Evolutionary conservation across 2,797 vertebrate species (phyloP).

Genomic region (Ibycter americanus): DNA sequence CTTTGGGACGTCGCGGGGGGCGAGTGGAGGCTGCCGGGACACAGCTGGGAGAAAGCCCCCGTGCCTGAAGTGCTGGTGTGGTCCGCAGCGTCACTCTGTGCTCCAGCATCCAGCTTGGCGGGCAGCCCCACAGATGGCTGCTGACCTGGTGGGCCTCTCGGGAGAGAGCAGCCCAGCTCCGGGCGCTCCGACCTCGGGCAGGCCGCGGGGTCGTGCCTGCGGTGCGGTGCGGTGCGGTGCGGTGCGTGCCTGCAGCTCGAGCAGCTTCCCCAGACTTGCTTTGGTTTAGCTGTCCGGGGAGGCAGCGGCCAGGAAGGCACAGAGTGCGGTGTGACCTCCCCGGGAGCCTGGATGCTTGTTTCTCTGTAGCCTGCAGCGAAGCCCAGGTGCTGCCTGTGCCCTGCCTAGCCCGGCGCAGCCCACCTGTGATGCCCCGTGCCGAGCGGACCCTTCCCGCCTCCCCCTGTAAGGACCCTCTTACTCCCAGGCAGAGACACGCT

Average conservation of each 20-base stretch:
- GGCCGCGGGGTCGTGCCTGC: fast-evolving
- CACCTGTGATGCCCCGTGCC: fast-evolving
- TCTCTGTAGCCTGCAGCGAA: background rate
- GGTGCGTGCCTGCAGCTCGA: background rate
- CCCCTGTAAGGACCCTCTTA: no score
- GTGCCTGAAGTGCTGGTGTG: fast-evolving
- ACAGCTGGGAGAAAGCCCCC: background rate
- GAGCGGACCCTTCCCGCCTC: background rate
- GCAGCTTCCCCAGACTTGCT: background rate
- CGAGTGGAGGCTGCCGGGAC: background rate
- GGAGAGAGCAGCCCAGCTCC: background rate
- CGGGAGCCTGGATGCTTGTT: background rate
- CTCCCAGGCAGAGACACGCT: background rate
- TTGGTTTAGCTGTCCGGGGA: background rate
- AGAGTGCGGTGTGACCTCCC: background rate
- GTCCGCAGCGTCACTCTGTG: background rate
- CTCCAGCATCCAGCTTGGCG: background rate
- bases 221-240: background rate
- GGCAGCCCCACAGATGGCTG: background rate
- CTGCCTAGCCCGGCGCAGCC: background rate
- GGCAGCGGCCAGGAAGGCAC: background rate
- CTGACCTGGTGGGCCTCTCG: background rate
- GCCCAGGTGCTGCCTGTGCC: background rate
- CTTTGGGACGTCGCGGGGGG: fast-evolving
- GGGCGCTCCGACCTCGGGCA: fast-evolving